Base-by-base conservation (phyloP, 2,113 vertebrate species). In the Callipepla squamata region DNA sequence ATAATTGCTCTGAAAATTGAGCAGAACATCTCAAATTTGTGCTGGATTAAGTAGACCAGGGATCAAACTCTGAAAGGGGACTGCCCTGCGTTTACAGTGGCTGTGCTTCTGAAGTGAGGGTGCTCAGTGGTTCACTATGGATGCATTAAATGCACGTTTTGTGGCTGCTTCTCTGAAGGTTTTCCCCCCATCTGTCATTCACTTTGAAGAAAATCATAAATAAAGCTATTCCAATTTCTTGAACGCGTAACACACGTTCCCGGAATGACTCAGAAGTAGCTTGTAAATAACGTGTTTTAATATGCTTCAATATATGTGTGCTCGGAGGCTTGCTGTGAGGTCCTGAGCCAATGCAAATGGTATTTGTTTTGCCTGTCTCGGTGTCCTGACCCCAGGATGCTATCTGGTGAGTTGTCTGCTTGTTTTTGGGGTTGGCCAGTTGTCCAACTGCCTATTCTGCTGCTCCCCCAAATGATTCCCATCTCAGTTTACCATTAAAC, bases 141-240 rank as follows among this genome's bases (percentile, higher is more conserved):
- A 91, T 95, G 89, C 95, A 85, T 92, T 96, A 96, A 94, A 94
- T 92, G 79, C 67, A 68, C 72, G 91, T 93, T 90, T 96, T 86
- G 66, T 92, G 94, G 91, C 91, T 62, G 90, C 89, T 94, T 89
- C 92, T 96, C 89, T 73, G 89, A 90, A 96, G 94, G 92, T 75
- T 95, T 95, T 96, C 65, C 89, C 89, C 91, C 96, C 86, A 93
- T 96, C 89, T 95, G 95, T 89, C 91, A 93, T 86, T 96, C 94
- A 90, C 93, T 95, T 90, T 91, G 85, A 94, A 95, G 89, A 90
- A 96, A 92, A 84, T 88, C 65, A 47, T 91, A 94, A 93, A 96
- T 94, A 95, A 90, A 93, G 57, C 80, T 96, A 93, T 92, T 95
- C 70, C 91, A 94, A 48, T 96, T 92, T 92, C 92, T 92, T 89